Percentiles rank a stretch among this genome's conserved stretches.
Evolutionary conservation across 2,113 vertebrate species (phyloP).

Genomic region (Psophia crepitans): DNA sequence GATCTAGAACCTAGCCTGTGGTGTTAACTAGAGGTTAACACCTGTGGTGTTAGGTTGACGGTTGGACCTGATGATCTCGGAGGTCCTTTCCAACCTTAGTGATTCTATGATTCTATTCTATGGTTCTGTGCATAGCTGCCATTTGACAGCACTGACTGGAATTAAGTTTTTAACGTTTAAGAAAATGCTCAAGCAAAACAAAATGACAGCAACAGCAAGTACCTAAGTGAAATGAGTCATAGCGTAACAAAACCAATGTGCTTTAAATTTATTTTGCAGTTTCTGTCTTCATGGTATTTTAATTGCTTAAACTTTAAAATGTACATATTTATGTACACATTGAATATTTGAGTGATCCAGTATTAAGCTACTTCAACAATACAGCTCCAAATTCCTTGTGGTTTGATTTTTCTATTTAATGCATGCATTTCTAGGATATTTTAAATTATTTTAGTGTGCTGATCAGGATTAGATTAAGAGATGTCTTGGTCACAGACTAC

Average conservation of each 20-base stretch:
- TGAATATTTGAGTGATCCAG: background rate
- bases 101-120: too few species aligned
- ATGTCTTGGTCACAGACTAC: background rate
- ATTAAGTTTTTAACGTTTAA: background rate
- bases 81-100: too few species aligned
- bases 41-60: too few species aligned
- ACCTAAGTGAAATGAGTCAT: background rate
- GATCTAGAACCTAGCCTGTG: background rate
- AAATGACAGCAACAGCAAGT: background rate
- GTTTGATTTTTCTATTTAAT: background rate
- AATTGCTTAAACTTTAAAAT: slow-evolving; percentile 8
- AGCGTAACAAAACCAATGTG: background rate
- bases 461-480: background rate
- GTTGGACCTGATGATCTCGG: too few species aligned
- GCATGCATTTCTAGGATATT: background rate
- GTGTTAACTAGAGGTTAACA: too few species aligned
- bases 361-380: background rate
- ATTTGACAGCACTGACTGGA: background rate
- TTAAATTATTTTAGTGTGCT: background rate
- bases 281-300: background rate
- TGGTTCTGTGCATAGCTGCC: too few species aligned
- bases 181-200: background rate
- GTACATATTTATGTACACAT: background rate
- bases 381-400: background rate
- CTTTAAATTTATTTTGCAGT: background rate